Conservation (phyloP, 2,888 invertebrate species). For the Lepidochrysops patricia region DNA sequence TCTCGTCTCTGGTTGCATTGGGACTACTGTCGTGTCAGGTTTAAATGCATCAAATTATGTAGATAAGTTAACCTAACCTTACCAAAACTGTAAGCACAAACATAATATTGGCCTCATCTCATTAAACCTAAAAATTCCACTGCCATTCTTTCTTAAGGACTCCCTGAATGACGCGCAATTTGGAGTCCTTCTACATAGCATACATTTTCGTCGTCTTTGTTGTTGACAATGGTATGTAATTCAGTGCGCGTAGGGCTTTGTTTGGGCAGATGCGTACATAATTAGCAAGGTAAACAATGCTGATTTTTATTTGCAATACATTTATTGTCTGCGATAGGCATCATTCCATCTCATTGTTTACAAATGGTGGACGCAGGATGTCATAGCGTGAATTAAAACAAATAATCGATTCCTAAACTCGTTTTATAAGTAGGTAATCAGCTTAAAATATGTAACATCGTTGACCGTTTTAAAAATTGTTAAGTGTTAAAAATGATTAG, state of each 20-base stretch:
- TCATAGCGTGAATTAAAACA: too few relatives aligned
- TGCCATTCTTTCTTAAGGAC: too few relatives aligned
- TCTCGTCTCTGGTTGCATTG: too few relatives aligned
- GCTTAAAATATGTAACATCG: too few relatives aligned
- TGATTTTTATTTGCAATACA: slow-evolving; percentile 2
- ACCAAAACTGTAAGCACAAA: too few relatives aligned
- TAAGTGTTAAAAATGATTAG: not conserved
- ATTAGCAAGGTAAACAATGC: slow-evolving; percentile 11
- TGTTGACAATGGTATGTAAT: slow-evolving; percentile 17
- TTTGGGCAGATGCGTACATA: slow-evolving; percentile 19
- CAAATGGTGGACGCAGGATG: not conserved
- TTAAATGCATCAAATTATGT: too few relatives aligned
- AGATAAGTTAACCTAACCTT: not conserved
- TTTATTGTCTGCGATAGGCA: slow-evolving; percentile 1
- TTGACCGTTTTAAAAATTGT: not conserved
- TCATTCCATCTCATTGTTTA: not conserved
- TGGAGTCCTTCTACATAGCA: too few relatives aligned
- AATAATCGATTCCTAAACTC: not conserved
- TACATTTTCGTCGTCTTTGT: slow-evolving; percentile 14
- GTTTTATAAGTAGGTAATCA: not conserved
- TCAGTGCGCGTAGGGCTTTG: slow-evolving; percentile 18
- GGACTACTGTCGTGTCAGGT: too few relatives aligned
- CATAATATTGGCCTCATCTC: too few relatives aligned
- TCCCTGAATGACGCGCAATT: too few relatives aligned
- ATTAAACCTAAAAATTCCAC: too few relatives aligned